These are phyloP conservation scores for Piaya cayana DNA, from an alignment of 2,113 vertebrate genomes.

Conservation along the genomic window DNA sequence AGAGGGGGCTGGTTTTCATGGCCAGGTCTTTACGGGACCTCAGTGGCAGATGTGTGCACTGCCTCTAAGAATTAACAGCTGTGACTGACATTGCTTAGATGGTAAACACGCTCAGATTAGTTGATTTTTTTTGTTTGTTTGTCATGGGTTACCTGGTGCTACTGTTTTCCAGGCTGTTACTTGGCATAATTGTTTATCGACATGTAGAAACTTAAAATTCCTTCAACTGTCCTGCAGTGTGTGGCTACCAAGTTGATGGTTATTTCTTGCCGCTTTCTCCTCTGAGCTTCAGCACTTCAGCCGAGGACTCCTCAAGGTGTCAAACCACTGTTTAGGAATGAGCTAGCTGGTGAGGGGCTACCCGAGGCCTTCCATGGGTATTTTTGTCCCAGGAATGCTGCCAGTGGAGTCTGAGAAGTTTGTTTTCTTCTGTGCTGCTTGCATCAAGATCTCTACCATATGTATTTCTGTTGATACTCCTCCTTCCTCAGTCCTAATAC, in stretches of 20 bases:
- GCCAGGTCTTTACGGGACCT: neutral
- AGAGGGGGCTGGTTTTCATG: neutral
- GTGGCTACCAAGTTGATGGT: neutral
- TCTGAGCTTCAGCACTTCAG: neutral
- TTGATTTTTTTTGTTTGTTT: neutral
- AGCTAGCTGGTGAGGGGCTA: neutral
- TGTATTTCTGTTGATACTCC: rapidly evolving
- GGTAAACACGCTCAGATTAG: neutral
- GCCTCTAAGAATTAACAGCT: neutral
- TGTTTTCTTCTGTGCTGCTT: neutral
- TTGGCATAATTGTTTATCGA: neutral
- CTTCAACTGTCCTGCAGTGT: rapidly evolving
- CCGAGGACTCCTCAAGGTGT: neutral
- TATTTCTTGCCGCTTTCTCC: neutral
- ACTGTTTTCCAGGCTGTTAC: neutral
- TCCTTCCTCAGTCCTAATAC: neutral
- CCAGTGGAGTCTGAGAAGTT: rapidly evolving
- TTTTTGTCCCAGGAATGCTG: neutral
- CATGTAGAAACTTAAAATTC: neutral
- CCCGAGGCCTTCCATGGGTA: rapidly evolving
- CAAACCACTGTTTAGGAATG: neutral
- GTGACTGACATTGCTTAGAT: neutral
- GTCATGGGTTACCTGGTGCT: neutral
- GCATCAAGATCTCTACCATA: neutral
- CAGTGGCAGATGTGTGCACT: neutral